phyloP scores from a whole-genome alignment of 2,888 invertebrate genomes.

The Dorcus parallelipipedus region DNA sequence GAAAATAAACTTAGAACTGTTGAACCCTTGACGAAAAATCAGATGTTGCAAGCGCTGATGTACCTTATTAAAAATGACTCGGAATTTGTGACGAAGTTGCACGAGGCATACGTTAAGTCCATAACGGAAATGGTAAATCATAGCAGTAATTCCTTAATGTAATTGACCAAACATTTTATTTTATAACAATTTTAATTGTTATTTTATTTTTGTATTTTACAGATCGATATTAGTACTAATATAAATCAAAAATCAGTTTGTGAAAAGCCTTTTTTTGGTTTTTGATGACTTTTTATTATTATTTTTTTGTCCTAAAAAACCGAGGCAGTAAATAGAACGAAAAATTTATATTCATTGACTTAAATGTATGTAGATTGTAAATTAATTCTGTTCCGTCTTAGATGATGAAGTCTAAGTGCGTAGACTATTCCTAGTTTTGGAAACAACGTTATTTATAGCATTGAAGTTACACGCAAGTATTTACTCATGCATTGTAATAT shows the following conservation, averaged over 20 bases:
- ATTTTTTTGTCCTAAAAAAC: too few relatives aligned
- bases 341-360: constrained; percentile 4
- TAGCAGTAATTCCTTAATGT: constrained; percentile 18
- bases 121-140: constrained; percentile 58
- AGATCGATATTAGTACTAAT: neutral
- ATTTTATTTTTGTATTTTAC: constrained; percentile 13
- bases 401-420: neutral
- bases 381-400: constrained; percentile 7
- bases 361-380: constrained; percentile 11
- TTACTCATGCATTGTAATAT: constrained; percentile 1
- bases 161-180: constrained; percentile 13
- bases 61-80: constrained; percentile 84
- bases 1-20: constrained; percentile 42
- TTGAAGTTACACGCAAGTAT: neutral
- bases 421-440: constrained; percentile 4
- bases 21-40: constrained; percentile 82
- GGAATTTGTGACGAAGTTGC: constrained; percentile 83
- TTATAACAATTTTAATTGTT: constrained; percentile 6
- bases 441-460: neutral
- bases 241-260: constrained; percentile 1
- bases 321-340: neutral
- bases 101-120: constrained; percentile 89
- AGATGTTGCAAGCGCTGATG: constrained; percentile 84
- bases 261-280: neutral
- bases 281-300: too few relatives aligned